A percentile compares a stretch with the other conserved stretches of the same genome.
Evolutionary conservation across 2,888 invertebrate genomes (phyloP).

Genomic region (Drosophila demipolita): DNA sequence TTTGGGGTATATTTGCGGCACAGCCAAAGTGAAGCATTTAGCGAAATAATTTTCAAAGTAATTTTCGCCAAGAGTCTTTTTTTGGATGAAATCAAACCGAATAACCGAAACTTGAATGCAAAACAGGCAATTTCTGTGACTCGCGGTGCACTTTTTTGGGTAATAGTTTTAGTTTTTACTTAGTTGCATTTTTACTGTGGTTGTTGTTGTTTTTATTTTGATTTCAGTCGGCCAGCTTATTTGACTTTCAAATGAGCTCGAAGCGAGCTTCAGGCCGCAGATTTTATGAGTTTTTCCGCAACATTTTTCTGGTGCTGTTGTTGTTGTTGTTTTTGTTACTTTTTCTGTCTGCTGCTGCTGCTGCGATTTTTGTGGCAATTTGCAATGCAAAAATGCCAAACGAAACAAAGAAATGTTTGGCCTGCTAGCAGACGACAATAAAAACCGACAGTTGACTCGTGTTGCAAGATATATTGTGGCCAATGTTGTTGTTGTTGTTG

Average conservation of each 20-base stretch:
- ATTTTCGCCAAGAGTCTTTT: conserved; percentile 60
- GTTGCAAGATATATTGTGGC: conserved; percentile 79
- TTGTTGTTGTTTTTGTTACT: conserved; percentile 19
- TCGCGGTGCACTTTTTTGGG: conserved; percentile 50
- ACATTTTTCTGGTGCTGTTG: conserved; percentile 58
- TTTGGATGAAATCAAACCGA: conserved; percentile 53
- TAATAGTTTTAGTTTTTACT: conserved; percentile 66
- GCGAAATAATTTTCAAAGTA: conserved; percentile 64
- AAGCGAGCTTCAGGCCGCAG: conserved; percentile 55
- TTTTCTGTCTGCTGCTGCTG: conserved; percentile 39
- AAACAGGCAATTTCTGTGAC: conserved; percentile 69
- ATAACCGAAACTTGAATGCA: conserved; percentile 68
- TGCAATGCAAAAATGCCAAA: conserved; percentile 80
- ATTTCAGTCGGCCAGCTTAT: conserved; percentile 63
- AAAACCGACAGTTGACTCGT: conserved; percentile 81
- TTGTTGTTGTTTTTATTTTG: conserved; percentile 36
- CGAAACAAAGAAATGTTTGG: conserved; percentile 76
- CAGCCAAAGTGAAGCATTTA: conserved; percentile 48
- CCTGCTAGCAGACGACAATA: conserved; percentile 78
- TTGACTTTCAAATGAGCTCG: conserved; percentile 77
- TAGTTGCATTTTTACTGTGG: conserved; percentile 42
- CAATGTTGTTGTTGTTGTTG: conserved; percentile 54
- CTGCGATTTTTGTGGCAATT: conserved; percentile 76
- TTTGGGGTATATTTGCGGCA: conserved; percentile 35
- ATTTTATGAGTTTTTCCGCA: conserved; percentile 79